A percentile compares a stretch with the other conserved stretches of the same genome.
Conservation (phyloP, 2,797 vertebrate species). For the Silurus aristotelis region DNA sequence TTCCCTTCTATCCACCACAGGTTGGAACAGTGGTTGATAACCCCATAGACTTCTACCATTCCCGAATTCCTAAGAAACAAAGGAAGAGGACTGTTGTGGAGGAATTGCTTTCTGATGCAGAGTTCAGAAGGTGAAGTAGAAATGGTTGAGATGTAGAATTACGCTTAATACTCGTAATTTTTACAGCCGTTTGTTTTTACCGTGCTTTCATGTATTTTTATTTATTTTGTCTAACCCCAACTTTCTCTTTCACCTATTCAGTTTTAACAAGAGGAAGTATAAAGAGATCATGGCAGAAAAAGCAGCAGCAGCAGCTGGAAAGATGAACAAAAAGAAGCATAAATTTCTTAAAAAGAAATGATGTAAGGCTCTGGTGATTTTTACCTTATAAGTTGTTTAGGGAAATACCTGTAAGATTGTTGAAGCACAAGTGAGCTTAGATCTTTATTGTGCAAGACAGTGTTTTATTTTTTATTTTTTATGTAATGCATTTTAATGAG, state of each 20-base stretch:
- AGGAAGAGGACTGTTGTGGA: conserved; percentile 96
- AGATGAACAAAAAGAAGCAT: conserved; percentile 84
- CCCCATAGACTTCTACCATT: conserved; percentile 91
- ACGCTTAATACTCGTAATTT: too few species aligned
- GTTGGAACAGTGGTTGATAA: conserved; percentile 90
- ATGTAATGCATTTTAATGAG: neutral
- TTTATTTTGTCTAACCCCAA: neutral
- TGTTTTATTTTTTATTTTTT: neutral
- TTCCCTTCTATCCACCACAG: conserved; percentile 63
- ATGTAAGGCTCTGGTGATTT: conserved; percentile 30
- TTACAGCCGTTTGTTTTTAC: neutral
- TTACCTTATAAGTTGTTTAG: neutral
- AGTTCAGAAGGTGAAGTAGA: conserved; percentile 88
- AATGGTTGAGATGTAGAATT: neutral
- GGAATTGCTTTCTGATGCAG: conserved; percentile 89
- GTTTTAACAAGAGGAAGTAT: conserved; percentile 92
- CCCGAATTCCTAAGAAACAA: conserved; percentile 89
- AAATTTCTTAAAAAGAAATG: conserved; percentile 80
- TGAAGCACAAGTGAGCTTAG: neutral
- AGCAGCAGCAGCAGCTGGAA: conserved; percentile 83
- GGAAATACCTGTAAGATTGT: neutral
- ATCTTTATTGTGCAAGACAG: neutral
- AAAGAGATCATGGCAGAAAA: conserved; percentile 87
- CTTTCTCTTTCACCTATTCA: conserved; percentile 63
- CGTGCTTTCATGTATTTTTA: neutral